Conservation (phyloP, 2,888 invertebrate genomes). For the Drosophila ustulata region DNA sequence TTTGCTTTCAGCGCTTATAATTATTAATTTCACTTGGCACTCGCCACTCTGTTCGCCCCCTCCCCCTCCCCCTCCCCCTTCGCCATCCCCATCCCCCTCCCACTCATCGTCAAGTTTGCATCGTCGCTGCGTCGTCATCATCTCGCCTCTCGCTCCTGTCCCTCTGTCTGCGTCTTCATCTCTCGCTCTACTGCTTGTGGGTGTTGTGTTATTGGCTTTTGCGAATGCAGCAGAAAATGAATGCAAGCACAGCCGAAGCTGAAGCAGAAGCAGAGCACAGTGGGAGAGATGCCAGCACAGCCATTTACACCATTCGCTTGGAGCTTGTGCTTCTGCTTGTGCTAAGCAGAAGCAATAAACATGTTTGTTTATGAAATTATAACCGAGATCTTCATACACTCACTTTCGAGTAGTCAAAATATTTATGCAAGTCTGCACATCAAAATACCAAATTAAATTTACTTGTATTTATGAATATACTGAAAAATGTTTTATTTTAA, state of each 20-base stretch:
- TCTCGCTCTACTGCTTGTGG: conserved; percentile 55
- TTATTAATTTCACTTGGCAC: conserved; percentile 75
- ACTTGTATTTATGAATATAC: neutral
- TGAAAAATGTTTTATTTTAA: too few relatives aligned
- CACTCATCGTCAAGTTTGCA: neutral
- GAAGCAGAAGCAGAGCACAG: neutral
- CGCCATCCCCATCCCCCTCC: neutral
- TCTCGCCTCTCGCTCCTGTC: neutral
- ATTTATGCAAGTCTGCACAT: neutral
- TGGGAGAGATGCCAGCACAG: conserved; percentile 2
- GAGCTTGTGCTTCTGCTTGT: neutral
- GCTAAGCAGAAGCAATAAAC: conserved; percentile 58
- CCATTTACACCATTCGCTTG: conserved; percentile 2
- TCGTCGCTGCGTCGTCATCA: conserved; percentile 17
- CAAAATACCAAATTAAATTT: neutral
- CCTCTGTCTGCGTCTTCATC: conserved; percentile 4
- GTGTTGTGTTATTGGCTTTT: conserved; percentile 78
- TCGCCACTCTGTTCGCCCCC: conserved; percentile 34
- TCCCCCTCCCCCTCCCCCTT: neutral
- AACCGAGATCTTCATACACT: conserved; percentile 31
- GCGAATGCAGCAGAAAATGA: conserved; percentile 72
- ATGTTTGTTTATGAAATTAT: conserved; percentile 62
- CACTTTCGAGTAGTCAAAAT: neutral
- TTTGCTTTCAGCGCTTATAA: conserved; percentile 76
- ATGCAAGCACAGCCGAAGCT: conserved; percentile 60